Base-by-base conservation (phyloP, 2,888 invertebrate genomes). In the Therioaphis trifolii region DNA sequence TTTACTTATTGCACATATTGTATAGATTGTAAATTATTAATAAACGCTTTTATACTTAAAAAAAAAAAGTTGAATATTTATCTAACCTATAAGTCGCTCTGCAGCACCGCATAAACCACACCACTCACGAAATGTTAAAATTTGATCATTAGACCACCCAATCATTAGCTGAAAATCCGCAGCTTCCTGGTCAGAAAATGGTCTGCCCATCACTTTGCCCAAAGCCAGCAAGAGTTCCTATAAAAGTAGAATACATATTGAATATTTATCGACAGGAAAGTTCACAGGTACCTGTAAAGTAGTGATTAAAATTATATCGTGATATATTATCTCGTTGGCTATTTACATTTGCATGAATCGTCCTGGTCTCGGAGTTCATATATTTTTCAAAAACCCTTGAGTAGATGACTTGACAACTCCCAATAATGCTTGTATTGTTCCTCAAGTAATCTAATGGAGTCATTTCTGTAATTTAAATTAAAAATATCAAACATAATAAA, bases 31-130 rank as follows among this genome's bases (percentile, higher is more conserved):
- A n/a, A n/a, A n/a, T n/a, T n/a, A n/a, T n/a, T n/a, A n/a, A n/a
- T n/a, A n/a, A n/a, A n/a, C n/a, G n/a, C n/a, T n/a, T n/a, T n/a
- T n/a, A n/a, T n/a, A n/a, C n/a, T n/a, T n/a, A n/a, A n/a, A n/a
- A n/a, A n/a, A n/a, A n/a, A n/a, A n/a, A n/a, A n/a, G 4, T 5
- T 35, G 35, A 35, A 61, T 24, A 61, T 29, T 15, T 24, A 40
- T 12, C n/a, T 79, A 84, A 61, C 93, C 92, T 69, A 92, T 90
- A 86, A 93, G 89, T 77, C 96, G 90, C 88, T 96, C 96, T 85
- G 93, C 93, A 79, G 94, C 90, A 0, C 95, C 94, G 86, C 94
- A 93, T 55, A 96, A 89, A 0, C 95, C 95, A 87, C 94, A 94
- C 93, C 95, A 95, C 0, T 92, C 92, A 29, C 94, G 91, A 88